Evolutionary conservation across 2,113 vertebrate genomes (phyloP), one percentile per base, ranked within the genome.

Genomic region (Apodemus sylvaticus): DNA sequence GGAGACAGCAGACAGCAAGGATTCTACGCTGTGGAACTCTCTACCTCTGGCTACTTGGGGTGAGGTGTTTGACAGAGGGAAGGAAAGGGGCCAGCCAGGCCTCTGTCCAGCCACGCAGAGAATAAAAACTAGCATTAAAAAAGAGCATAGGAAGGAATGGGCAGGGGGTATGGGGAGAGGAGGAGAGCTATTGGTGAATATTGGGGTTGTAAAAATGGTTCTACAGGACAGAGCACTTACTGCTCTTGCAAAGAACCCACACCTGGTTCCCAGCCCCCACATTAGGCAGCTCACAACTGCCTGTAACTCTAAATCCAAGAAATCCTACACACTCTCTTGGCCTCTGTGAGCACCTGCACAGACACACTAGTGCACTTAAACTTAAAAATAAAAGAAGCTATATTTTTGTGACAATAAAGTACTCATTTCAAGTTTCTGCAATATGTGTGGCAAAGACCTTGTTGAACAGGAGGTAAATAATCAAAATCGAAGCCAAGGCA

Each of bases 331-430:
- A 22, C 36, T 82, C 79, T 60, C 36, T 5, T 4, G 12, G 36
- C 36, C 53, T 39, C 78, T 14, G 36, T 79, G 36, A 81, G 53
- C 78, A 81, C 20, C 53, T 6, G 3, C 55, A 60, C 22, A 39
- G 79, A 42, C 55, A 82, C n/a, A 82, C 4, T 14, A 14, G 26
- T n/a, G 12, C 10, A 81, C 78, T 82, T 68, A 68, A 36, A 29
- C 16, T 71, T 58, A 60, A 39, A 58, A 83, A 62, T 11, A 3
- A 91, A 74, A 42, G 29, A 36, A 53, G 34, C 68, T 26, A 7
- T n/a, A n/a, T 45, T 58, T 93, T 76, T 88, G 45, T 94, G 68
- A 78, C 91, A 91, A 91, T 58, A 48, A 96, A 88, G 7, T 62
- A 86, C 60, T 94, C 60, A 78, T 48, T 89, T 77, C 74, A 74